Percentiles rank a stretch among this genome's conserved stretches.
These are phyloP conservation scores for Colletes latitarsis DNA, from an alignment of 1,140 invertebrate genomes.

Conservation along the genomic window DNA sequence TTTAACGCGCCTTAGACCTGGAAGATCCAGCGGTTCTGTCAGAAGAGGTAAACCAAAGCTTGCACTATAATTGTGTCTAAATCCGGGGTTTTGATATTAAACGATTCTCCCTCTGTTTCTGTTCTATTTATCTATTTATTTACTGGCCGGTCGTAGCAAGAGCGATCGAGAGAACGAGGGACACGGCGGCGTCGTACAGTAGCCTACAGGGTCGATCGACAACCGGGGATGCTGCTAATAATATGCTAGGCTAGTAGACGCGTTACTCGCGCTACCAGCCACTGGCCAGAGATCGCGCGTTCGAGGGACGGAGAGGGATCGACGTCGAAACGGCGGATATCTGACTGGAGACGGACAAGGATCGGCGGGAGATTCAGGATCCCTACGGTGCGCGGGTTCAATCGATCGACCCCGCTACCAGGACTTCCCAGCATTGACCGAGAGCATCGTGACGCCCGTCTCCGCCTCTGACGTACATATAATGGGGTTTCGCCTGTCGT, in stretches of 20 bases:
- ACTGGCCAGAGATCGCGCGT: not conserved
- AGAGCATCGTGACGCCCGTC: constrained; percentile 44
- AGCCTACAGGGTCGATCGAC: constrained; percentile 57
- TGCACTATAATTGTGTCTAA: too few relatives aligned
- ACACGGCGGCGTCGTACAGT: constrained; percentile 54
- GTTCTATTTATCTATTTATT: too few relatives aligned
- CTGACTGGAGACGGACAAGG: constrained; percentile 40
- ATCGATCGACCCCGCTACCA: constrained; percentile 43
- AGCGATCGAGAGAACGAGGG: not conserved
- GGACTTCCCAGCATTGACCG: constrained; percentile 56
- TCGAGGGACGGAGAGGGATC: not conserved
- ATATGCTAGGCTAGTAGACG: constrained; percentile 70
- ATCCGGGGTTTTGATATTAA: too few relatives aligned
- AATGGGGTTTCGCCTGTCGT: constrained; percentile 51
- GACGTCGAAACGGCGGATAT: constrained; percentile 53
- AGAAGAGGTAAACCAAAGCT: too few relatives aligned
- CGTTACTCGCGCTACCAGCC: constrained; percentile 69
- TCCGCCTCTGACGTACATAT: constrained; percentile 56
- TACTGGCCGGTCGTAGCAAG: too few relatives aligned
- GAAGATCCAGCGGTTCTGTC: too few relatives aligned
- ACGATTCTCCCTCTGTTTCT: too few relatives aligned
- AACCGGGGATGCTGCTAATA: constrained; percentile 64
- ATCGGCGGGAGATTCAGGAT: constrained; percentile 18
- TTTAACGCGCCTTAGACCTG: too few relatives aligned
- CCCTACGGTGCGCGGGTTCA: constrained; percentile 22